A percentile compares a stretch with the other conserved stretches of the same genome.
Conservation (phyloP, 2,797 vertebrate species). For the Enteromius argenteus region DNA sequence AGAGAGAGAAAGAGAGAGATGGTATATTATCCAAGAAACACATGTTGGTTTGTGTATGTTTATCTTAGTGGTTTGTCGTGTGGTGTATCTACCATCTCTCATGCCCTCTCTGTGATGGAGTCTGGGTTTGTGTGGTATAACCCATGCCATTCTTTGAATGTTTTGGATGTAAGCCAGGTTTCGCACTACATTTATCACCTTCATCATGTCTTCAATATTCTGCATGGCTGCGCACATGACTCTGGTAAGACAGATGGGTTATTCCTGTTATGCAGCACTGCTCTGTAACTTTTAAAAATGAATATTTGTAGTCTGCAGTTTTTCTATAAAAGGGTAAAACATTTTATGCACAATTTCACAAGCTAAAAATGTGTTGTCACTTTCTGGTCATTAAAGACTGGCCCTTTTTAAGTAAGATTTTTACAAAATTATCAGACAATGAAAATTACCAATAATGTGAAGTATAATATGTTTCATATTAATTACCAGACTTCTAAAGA, state of each 20-base stretch:
- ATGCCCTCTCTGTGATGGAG: constrained; percentile 7
- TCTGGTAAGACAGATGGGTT: constrained; percentile 4
- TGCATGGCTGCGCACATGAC: constrained; percentile 11
- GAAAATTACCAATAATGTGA: no score
- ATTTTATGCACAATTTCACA: not conserved
- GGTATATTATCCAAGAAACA: constrained; percentile 9
- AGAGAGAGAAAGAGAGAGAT: not conserved
- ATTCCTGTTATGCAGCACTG: constrained; percentile 26
- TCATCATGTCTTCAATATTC: constrained; percentile 25
- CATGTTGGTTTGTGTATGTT: constrained; percentile 26
- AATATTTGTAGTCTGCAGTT: not conserved
- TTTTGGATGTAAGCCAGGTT: constrained; percentile 31
- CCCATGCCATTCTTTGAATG: constrained; percentile 38
- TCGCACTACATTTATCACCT: constrained; percentile 29
- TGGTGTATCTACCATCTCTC: constrained; percentile 37
- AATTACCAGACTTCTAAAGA: no score
- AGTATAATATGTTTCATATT: no score
- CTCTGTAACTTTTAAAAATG: not conserved
- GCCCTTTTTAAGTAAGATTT: not conserved
- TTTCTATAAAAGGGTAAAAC: not conserved
- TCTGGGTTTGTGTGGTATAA: constrained; percentile 32
- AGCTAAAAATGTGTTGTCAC: not conserved
- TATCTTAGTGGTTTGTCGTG: constrained; percentile 42
- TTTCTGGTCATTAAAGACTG: not conserved
- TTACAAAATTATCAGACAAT: no score